Percentiles rank a stretch among this genome's conserved stretches.
These are phyloP conservation scores for Athripsodes cinereus DNA, from an alignment of 2,888 invertebrate genomes.

Conservation along the genomic window DNA sequence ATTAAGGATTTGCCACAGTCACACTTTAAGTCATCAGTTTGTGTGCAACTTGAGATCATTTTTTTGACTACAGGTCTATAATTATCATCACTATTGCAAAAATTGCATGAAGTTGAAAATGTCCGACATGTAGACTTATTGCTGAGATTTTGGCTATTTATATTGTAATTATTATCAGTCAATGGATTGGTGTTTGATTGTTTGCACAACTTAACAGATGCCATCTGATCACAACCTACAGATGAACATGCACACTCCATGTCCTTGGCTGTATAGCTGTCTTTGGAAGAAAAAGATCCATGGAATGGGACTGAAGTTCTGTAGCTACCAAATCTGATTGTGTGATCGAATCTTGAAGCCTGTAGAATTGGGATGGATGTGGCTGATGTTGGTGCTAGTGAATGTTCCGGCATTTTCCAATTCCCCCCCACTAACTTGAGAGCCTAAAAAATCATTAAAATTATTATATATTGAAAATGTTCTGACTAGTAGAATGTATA, in stretches of 20 bases:
- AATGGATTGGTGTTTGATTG: slow-evolving; percentile 30
- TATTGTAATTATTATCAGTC: slow-evolving; percentile 2
- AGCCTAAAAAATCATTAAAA: neutral
- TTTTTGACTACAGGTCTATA: slow-evolving; percentile 30
- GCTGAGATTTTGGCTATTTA: slow-evolving; percentile 32
- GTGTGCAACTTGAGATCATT: slow-evolving; percentile 33
- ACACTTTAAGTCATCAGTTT: slow-evolving; percentile 42
- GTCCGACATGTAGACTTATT: slow-evolving; percentile 30
- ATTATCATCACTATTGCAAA: slow-evolving; percentile 33
- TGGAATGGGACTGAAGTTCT: slow-evolving; percentile 44
- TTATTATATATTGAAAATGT: neutral
- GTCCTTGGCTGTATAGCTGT: slow-evolving; percentile 17
- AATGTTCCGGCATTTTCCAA: slow-evolving; percentile 3
- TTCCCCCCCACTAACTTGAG: slow-evolving; percentile 5
- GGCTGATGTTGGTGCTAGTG: slow-evolving; percentile 35
- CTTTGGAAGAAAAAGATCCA: slow-evolving; percentile 33
- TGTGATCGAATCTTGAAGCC: slow-evolving; percentile 44
- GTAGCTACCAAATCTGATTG: slow-evolving; percentile 30
- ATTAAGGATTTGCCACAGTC: slow-evolving; percentile 33
- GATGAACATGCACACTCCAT: slow-evolving; percentile 15
- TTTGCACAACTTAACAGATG: slow-evolving; percentile 15
- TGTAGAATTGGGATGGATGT: slow-evolving; percentile 49
- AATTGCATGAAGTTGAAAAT: neutral
- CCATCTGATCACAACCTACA: slow-evolving; percentile 21
- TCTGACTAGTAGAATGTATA: neutral